Evolutionary conservation across 2,797 vertebrate genomes (phyloP).

Genomic region (Margarornis squamiger): DNA sequence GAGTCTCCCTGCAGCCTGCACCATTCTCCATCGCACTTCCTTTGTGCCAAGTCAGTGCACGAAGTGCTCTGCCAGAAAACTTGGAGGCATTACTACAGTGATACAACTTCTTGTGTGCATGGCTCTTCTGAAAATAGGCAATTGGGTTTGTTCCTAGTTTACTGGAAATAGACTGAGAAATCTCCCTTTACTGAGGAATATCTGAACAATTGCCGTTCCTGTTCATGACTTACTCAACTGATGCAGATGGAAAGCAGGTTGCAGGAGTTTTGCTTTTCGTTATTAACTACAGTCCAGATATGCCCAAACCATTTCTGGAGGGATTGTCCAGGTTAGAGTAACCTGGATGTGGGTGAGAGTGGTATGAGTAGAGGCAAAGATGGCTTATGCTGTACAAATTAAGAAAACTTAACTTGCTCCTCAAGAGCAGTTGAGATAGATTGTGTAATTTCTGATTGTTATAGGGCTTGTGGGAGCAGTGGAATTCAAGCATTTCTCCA

Average conservation of each 20-base stretch:
- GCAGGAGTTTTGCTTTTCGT: not conserved
- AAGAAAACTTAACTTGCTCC: not conserved
- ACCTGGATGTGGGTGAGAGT: not conserved
- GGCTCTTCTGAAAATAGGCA: not conserved
- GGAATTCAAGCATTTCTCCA: not conserved
- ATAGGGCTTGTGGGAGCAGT: not conserved
- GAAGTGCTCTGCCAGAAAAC: not conserved
- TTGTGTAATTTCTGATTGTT: not conserved
- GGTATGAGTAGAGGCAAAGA: not conserved
- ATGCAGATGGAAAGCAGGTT: not conserved
- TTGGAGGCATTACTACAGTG: not conserved
- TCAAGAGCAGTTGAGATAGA: not conserved
- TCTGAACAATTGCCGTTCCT: not conserved
- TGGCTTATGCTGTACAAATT: not conserved
- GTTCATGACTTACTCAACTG: not conserved
- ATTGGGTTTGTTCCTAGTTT: not conserved
- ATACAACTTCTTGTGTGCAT: rapidly evolving
- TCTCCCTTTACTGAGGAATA: not conserved
- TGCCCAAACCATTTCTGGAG: not conserved
- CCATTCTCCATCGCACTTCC: not conserved
- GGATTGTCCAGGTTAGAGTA: not conserved
- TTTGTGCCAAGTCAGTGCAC: not conserved
- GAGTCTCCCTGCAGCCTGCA: not conserved
- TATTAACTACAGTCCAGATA: not conserved
- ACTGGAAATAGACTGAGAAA: not conserved